Evolutionary conservation across 2,888 invertebrate species (phyloP), one percentile per base, ranked within the genome.

Genomic region (Arctia plantaginis): DNA sequence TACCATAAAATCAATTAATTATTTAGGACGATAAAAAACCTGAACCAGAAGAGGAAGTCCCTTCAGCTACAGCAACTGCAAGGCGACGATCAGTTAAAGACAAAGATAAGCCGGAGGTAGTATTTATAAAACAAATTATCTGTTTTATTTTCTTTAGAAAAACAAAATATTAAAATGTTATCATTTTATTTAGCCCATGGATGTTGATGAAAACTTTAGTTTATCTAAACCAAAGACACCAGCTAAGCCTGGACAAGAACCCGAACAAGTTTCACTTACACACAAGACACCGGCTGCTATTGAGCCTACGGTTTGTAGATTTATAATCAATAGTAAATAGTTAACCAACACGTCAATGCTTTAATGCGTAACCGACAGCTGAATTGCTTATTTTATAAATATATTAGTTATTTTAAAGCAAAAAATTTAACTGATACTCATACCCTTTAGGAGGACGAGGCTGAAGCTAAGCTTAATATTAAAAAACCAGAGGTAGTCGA

Each of bases 261-360:
- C 95, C 71, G 95, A 95, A 87, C 93, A 95, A 1, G 95, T 95
- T 79, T 93, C 94, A 71, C 92, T 95, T 62, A 94, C 94, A 90
- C 95, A 95, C 85, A 95, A 94, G 92, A 95, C 94, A 87, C 95
- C 95, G 35, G 92, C 95, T 74, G 93, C 95, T 85, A 94, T 90
- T 73, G 93, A 88, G 82, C 95, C 92, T 39, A 95, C 95, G 95
- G 95, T 95, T 90, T 74, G 95, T 95, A 93, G 55, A 77, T 33
- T 75, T 66, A 68, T 23, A n/a, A 33, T 3, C 35, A 33, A 44
- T 30, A 62, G 62, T 30, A 27, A 62, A 30, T 59, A 59, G 59
- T n/a, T 27, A 27, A 27, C 59, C 59, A 30, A 62, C 6, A 30
- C 30, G 4, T 27, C 6, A 62, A 27, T 62, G 62, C 62, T 62